These are phyloP conservation scores for Pollenia griseotomentosa DNA, from an alignment of 2,888 invertebrate species.

Conservation along the genomic window DNA sequence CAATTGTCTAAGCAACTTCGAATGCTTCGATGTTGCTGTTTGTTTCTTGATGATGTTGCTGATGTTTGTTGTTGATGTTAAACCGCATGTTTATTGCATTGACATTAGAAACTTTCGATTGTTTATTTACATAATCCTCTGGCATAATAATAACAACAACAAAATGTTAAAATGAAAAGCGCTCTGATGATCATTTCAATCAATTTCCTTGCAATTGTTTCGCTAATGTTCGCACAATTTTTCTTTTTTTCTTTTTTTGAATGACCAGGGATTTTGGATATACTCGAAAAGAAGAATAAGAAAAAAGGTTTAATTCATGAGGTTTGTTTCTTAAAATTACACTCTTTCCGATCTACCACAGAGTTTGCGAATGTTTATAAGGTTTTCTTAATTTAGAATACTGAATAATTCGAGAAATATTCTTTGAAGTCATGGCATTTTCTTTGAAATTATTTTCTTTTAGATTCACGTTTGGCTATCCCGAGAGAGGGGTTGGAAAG, in stretches of 20 bases:
- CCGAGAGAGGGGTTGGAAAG: too few species aligned
- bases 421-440: too few species aligned
- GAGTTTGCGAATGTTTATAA: too few species aligned
- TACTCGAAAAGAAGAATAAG: not conserved
- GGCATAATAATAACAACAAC: conserved; percentile 31
- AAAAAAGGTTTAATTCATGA: too few species aligned
- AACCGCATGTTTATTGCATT: conserved; percentile 65
- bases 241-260: not conserved
- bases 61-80: conserved; percentile 22
- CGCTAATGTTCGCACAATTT: conserved; percentile 1
- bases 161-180: not conserved
- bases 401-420: too few species aligned
- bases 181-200: conserved; percentile 11
- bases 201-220: not conserved
- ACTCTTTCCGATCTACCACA: too few species aligned
- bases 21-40: not conserved
- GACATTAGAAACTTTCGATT: conserved; percentile 66
- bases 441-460: too few species aligned
- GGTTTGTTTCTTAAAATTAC: too few species aligned
- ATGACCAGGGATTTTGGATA: not conserved
- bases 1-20: conserved; percentile 5
- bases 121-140: conserved; percentile 63
- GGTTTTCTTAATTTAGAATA: too few species aligned
- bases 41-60: conserved; percentile 4
- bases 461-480: too few species aligned